Evolutionary conservation across 2,797 vertebrate genomes (phyloP).

Genomic region (Myripristis jacobus): DNA sequence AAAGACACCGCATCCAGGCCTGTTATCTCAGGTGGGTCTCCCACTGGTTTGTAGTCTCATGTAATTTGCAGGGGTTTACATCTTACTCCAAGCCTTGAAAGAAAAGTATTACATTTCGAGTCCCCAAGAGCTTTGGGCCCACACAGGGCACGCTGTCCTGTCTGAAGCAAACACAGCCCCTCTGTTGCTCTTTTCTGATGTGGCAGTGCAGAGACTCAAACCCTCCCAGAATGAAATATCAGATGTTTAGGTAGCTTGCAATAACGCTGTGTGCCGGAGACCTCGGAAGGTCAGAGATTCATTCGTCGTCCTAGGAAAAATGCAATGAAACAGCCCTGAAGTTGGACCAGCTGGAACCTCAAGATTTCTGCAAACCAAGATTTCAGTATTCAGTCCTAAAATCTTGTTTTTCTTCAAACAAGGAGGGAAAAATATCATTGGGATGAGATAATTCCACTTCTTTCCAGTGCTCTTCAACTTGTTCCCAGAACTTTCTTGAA

Average conservation of each 20-base stretch:
- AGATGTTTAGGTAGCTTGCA: not conserved
- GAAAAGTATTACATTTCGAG: conserved; percentile 51
- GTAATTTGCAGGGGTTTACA: conserved; percentile 71
- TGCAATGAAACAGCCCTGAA: conserved; percentile 24
- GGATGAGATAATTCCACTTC: too few species aligned
- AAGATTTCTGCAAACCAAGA: conserved; percentile 4
- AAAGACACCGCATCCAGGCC: conserved; percentile 73
- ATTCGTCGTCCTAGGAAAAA: conserved; percentile 17
- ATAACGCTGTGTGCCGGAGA: conserved; percentile 33
- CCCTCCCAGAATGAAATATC: conserved; percentile 27
- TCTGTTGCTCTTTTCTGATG: conserved; percentile 49
- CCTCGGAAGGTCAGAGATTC: conserved; percentile 43
- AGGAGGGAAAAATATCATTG: too few species aligned
- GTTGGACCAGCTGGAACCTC: conserved; percentile 14
- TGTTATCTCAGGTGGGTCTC: conserved; percentile 68
- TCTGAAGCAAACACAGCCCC: conserved; percentile 11
- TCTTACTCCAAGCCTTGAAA: conserved; percentile 69
- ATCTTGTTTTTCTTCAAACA: too few species aligned
- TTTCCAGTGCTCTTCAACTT: too few species aligned
- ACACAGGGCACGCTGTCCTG: not conserved
- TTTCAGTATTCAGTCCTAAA: too few species aligned
- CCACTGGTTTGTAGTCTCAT: conserved; percentile 58
- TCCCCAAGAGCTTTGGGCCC: conserved; percentile 50
- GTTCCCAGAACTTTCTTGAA: too few species aligned
- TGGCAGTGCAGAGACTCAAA: conserved; percentile 45